phyloP scores from a whole-genome alignment of 2,888 invertebrate species.

The Luperina testacea region DNA sequence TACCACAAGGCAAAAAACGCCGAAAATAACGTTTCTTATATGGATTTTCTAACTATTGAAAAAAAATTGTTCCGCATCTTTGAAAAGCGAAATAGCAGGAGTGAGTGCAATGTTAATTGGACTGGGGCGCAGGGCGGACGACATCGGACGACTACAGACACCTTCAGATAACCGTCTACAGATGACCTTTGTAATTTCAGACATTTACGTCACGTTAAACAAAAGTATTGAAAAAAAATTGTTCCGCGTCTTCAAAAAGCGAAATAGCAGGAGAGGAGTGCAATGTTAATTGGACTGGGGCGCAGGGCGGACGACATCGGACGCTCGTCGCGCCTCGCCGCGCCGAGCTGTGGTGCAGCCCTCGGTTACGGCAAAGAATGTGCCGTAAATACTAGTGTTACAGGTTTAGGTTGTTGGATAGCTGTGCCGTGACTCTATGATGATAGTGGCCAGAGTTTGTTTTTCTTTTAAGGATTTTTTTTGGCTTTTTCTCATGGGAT shows the following conservation, averaged over 20 bases:
- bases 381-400: too few species aligned
- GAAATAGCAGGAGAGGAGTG: constrained; percentile 37
- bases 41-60: too few species aligned
- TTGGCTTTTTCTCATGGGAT: background rate
- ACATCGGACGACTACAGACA: too few species aligned
- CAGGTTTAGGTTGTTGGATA: constrained; percentile 8
- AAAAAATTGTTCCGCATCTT: too few species aligned
- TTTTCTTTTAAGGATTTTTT: background rate
- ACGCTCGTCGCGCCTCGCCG: constrained; percentile 46
- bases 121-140: too few species aligned
- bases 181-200: background rate
- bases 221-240: constrained; percentile 12
- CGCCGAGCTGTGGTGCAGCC: constrained; percentile 26
- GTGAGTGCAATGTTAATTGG: too few species aligned
- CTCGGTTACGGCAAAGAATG: constrained; percentile 36
- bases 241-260: constrained; percentile 40
- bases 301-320: constrained; percentile 48
- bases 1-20: too few species aligned
- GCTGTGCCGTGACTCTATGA: constrained; percentile 29
- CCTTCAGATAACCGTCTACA: too few species aligned
- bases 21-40: too few species aligned
- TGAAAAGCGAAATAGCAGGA: too few species aligned
- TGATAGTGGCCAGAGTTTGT: background rate
- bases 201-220: background rate
- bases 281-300: constrained; percentile 60